These are phyloP conservation scores for Eupithecia inturbata DNA, from an alignment of 2,888 invertebrate species.

Conservation along the genomic window DNA sequence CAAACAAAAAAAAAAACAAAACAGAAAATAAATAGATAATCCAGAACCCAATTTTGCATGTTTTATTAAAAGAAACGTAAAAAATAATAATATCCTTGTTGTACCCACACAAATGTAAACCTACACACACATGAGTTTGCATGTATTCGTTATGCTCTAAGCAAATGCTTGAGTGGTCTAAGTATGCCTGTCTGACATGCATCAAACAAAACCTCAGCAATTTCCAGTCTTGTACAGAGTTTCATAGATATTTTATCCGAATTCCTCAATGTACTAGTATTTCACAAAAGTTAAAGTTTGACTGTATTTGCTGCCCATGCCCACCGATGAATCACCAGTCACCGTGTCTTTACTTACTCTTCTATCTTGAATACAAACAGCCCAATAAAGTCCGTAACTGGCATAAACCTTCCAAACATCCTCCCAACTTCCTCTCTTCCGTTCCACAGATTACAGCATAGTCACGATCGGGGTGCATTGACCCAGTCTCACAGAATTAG, in stretches of 20 bases:
- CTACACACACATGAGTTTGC: too few relatives aligned
- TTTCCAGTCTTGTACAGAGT: too few relatives aligned
- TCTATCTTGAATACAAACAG: slow-evolving; percentile 39
- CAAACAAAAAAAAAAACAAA: too few relatives aligned
- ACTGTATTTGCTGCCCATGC: background rate
- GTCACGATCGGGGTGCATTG: slow-evolving; percentile 36
- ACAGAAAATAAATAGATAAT: too few relatives aligned
- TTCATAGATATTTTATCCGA: too few relatives aligned
- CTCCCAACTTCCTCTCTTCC: slow-evolving; percentile 45
- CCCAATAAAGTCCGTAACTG: slow-evolving; percentile 38
- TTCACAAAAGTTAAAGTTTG: background rate
- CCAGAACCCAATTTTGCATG: too few relatives aligned
- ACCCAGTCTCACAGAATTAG: slow-evolving; percentile 32
- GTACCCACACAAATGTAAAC: too few relatives aligned
- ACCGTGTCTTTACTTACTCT: slow-evolving; percentile 1
- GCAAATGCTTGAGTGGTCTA: background rate
- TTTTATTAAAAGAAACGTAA: too few relatives aligned
- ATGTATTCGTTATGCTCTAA: background rate
- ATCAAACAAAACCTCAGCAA: background rate
- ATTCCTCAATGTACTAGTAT: too few relatives aligned
- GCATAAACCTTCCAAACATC: slow-evolving; percentile 34
- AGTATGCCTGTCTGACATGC: background rate
- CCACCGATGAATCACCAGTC: background rate
- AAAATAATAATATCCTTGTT: too few relatives aligned
- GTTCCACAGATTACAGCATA: slow-evolving; percentile 26